phyloP scores from a whole-genome alignment of 30 jellyfish, hydroid and myxozoan genomes.

The Aurelia sp. region DNA sequence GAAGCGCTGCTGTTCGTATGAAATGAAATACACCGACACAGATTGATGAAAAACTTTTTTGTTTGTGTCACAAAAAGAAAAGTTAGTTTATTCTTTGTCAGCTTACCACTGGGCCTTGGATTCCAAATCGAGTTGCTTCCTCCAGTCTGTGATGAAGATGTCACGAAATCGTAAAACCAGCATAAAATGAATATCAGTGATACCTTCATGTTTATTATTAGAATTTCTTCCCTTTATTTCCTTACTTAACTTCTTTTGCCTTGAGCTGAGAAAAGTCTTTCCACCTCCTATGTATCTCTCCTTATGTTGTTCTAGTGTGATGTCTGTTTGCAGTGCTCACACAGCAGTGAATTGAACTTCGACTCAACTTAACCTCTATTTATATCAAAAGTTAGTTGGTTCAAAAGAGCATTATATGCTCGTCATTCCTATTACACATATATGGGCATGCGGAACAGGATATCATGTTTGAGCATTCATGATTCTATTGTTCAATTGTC shows the following conservation, averaged over 20 bases:
- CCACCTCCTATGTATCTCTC: background rate
- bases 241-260: background rate
- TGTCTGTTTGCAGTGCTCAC: background rate
- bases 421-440: slow-evolving; percentile 2
- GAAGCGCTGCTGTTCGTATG: too few relatives aligned
- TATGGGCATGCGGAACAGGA: slow-evolving; percentile 14
- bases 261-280: background rate
- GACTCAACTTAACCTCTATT: background rate
- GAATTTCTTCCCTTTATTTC: too few relatives aligned
- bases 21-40: too few relatives aligned
- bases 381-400: background rate
- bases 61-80: too few relatives aligned
- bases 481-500: background rate
- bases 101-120: too few relatives aligned
- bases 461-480: background rate
- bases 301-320: background rate
- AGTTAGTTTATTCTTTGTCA: too few relatives aligned
- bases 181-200: background rate
- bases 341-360: background rate
- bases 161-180: background rate
- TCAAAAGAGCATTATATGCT: background rate
- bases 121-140: background rate
- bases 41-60: too few relatives aligned
- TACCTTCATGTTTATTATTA: background rate
- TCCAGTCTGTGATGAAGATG: too few relatives aligned